A percentile compares a stretch with the other conserved stretches of the same genome.
phyloP scores from a whole-genome alignment of 2,113 vertebrate species.

The Pluvianellus socialis region DNA sequence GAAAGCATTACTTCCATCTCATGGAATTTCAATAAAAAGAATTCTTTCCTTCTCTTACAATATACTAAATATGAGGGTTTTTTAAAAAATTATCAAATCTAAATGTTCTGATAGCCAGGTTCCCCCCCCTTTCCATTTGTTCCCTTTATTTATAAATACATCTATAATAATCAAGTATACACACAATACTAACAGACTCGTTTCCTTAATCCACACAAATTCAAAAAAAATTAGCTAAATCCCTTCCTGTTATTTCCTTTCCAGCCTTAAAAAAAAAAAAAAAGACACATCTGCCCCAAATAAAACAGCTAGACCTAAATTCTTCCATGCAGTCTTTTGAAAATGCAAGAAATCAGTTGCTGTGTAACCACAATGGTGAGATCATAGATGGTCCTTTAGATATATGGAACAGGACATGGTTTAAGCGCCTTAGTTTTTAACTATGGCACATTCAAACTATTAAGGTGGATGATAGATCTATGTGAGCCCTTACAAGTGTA shows the following conservation, averaged over 20 bases:
- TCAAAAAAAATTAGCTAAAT: constrained; percentile 11
- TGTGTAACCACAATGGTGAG: not conserved
- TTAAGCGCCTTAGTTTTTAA: not conserved
- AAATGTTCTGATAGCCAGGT: not conserved
- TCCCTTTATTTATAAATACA: not conserved
- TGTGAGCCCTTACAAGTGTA: not conserved
- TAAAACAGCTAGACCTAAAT: not conserved
- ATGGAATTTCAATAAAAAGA: not conserved
- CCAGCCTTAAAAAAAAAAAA: not conserved
- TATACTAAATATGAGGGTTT: not conserved
- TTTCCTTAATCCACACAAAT: not conserved
- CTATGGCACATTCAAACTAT: not conserved
- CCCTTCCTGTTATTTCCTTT: not conserved
- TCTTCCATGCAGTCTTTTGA: not conserved
- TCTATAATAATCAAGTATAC: not conserved
- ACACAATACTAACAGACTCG: not conserved
- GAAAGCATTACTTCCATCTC: not conserved
- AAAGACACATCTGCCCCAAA: not conserved
- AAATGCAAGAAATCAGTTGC: not conserved
- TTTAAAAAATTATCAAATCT: not conserved
- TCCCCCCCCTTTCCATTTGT: not conserved
- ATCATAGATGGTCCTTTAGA: not conserved
- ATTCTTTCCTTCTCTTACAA: not conserved
- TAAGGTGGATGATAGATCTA: not conserved
- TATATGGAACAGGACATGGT: not conserved